These are phyloP conservation scores for Hippocampus barbouri DNA, from an alignment of 2,113 vertebrate genomes.

Conservation along the genomic window DNA sequence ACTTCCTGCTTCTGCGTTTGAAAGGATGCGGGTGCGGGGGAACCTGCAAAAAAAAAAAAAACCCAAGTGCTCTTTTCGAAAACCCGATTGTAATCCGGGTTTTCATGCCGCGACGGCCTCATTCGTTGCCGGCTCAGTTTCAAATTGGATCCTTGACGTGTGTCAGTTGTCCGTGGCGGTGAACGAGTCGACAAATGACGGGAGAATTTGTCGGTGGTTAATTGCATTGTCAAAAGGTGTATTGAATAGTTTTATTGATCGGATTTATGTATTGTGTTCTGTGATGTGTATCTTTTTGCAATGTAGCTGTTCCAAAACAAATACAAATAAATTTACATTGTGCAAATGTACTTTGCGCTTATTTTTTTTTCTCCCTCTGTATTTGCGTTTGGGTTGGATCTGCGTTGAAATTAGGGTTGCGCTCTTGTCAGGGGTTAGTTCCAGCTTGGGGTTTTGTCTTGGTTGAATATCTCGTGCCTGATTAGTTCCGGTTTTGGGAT, in stretches of 20 bases:
- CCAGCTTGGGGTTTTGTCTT: too few species aligned
- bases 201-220: not conserved
- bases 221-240: not conserved
- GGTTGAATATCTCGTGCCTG: too few species aligned
- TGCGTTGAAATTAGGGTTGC: too few species aligned
- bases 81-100: conserved; percentile 13
- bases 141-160: too few species aligned
- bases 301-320: not conserved
- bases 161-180: too few species aligned
- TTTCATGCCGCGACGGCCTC: not conserved
- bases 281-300: not conserved
- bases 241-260: not conserved
- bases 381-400: too few species aligned
- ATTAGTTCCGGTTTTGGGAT: not conserved
- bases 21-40: conserved; percentile 11
- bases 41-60: conserved; percentile 14
- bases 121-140: too few species aligned
- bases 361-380: too few species aligned
- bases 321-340: not conserved
- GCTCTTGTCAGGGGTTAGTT: too few species aligned
- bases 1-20: conserved; percentile 8
- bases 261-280: not conserved
- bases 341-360: not conserved
- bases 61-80: conserved; percentile 63
- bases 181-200: not conserved